A percentile compares a stretch with the other conserved stretches of the same genome.
phyloP scores from a whole-genome alignment of 2,113 vertebrate species.

The Capra hircus region DNA sequence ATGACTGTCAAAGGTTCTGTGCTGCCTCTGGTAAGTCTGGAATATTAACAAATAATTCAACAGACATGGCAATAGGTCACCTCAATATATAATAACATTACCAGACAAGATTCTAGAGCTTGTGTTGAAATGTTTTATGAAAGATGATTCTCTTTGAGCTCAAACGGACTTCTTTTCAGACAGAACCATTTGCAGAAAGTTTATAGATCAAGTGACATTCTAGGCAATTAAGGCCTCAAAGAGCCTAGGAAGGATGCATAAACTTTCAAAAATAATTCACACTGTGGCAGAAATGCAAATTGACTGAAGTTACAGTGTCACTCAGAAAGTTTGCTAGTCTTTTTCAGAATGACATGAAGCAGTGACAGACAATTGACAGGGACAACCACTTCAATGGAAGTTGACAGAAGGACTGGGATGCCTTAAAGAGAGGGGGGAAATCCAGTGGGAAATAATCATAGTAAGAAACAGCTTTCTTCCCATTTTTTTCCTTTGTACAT shows the following conservation, averaged over 20 bases:
- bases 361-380: constrained; percentile 62
- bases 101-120: neutral
- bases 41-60: neutral
- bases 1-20: neutral
- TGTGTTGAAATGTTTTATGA: neutral
- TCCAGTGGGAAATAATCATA: neutral
- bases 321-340: constrained; percentile 65
- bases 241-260: constrained; percentile 32
- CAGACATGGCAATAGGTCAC: neutral
- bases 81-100: neutral
- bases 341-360: constrained; percentile 58
- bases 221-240: constrained; percentile 65
- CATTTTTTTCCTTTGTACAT: neutral
- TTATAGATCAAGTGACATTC: constrained; percentile 54
- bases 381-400: constrained; percentile 35
- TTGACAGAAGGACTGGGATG: constrained; percentile 38
- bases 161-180: neutral
- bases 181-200: neutral
- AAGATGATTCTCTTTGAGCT: neutral
- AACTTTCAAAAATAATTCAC: constrained; percentile 65
- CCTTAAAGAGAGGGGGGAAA: constrained; percentile 15
- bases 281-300: constrained; percentile 61
- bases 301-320: constrained; percentile 61
- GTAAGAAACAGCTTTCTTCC: neutral
- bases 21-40: neutral